Conservation (phyloP, 2,888 invertebrate species). For the Clostera curtula region DNA sequence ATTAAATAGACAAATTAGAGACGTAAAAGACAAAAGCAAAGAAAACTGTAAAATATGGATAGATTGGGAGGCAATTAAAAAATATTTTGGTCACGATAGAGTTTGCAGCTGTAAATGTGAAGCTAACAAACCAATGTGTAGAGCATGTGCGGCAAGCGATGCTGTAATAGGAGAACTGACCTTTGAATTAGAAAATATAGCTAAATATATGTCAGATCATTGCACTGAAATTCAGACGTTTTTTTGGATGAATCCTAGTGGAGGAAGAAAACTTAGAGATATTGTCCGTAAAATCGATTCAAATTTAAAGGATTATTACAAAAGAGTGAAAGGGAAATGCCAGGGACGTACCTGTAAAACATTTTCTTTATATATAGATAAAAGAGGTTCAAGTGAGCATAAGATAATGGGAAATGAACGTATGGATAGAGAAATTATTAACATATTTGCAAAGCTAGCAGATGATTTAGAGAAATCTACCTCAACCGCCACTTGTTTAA, state of each 20-base stretch:
- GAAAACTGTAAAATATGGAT: conserved; percentile 5
- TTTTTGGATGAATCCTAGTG: conserved; percentile 53
- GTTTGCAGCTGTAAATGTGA: conserved; percentile 47
- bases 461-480: conserved; percentile 25
- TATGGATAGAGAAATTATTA: conserved; percentile 10
- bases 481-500: conserved; percentile 17
- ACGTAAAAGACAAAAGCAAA: background rate
- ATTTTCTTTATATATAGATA: conserved; percentile 39
- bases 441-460: conserved; percentile 22
- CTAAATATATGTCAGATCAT: conserved; percentile 49
- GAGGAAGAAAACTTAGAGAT: conserved; percentile 47
- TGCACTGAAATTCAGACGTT: conserved; percentile 59
- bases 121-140: conserved; percentile 46
- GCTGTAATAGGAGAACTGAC: conserved; percentile 50
- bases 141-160: conserved; percentile 50
- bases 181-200: conserved; percentile 51
- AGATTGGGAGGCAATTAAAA: conserved; percentile 37
- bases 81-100: conserved; percentile 42
- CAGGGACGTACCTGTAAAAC: conserved; percentile 42
- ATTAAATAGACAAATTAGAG: background rate
- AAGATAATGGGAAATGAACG: conserved; percentile 13
- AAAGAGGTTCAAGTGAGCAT: conserved; percentile 19
- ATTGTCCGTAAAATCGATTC: conserved; percentile 44
- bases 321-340: conserved; percentile 51
- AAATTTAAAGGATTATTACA: conserved; percentile 45